phyloP scores from a whole-genome alignment of 35 echinoderm and acorn worm genomes.

The Eucidaris tribuloides region DNA sequence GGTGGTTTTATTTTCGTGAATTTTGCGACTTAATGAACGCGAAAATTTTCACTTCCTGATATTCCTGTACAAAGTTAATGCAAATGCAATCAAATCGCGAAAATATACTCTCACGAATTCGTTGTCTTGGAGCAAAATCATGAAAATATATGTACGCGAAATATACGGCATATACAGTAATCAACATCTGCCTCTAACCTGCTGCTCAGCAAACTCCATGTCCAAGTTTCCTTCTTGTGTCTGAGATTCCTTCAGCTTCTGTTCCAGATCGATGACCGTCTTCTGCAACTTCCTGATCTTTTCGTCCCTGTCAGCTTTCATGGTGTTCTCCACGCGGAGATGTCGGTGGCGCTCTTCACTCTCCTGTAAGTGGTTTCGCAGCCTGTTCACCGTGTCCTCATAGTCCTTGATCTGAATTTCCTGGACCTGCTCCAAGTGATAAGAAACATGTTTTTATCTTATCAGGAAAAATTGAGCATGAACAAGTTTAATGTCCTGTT shows the following conservation, averaged over 20 bases:
- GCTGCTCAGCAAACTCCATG: slow-evolving; percentile 4
- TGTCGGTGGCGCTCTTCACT: background rate
- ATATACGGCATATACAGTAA: too few relatives aligned
- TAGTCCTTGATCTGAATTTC: background rate
- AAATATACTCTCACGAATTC: too few relatives aligned
- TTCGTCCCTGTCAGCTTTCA: background rate
- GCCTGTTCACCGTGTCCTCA: background rate
- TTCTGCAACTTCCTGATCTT: background rate
- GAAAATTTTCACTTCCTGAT: too few relatives aligned
- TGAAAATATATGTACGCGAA: background rate
- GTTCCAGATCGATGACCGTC: slow-evolving; percentile 1
- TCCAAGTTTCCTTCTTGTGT: background rate
- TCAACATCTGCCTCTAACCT: background rate
- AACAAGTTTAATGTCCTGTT: too few relatives aligned
- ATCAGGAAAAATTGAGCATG: too few relatives aligned
- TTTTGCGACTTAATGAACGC: too few relatives aligned
- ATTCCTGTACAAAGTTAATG: too few relatives aligned
- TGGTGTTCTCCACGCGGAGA: background rate
- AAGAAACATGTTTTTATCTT: too few relatives aligned
- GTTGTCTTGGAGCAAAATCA: too few relatives aligned
- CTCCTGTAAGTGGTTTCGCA: background rate
- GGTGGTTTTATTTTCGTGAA: too few relatives aligned
- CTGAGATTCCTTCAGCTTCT: background rate
- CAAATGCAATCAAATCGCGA: too few relatives aligned
- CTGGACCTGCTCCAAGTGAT: too few relatives aligned